phyloP scores from a whole-genome alignment of 1,140 invertebrate species.

The Drosophila bocki region DNA sequence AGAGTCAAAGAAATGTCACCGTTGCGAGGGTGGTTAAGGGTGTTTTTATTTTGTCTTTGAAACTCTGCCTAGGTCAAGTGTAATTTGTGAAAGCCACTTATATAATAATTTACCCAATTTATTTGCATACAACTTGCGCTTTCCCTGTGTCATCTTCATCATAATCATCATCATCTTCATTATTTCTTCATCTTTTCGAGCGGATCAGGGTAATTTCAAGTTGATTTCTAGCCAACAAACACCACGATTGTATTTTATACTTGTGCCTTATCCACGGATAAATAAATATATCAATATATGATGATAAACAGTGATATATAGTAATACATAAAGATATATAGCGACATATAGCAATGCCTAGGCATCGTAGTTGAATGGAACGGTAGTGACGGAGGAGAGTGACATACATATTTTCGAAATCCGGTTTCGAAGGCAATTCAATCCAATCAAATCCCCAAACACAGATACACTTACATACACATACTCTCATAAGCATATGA shows the following conservation, averaged over 20 bases:
- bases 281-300: constrained; percentile 2
- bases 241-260: constrained; percentile 41
- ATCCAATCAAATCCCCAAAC: constrained; percentile 64
- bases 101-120: background rate
- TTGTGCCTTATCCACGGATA: constrained; percentile 3
- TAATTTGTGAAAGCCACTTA: background rate
- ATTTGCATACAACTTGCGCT: constrained; percentile 41
- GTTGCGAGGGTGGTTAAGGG: background rate
- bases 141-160: constrained; percentile 22
- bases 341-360: constrained; percentile 9
- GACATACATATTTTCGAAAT: constrained; percentile 70
- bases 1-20: too few species aligned
- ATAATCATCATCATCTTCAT: background rate
- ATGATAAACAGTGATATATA: background rate
- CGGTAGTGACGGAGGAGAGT: constrained; percentile 30
- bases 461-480: constrained; percentile 18
- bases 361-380: constrained; percentile 52
- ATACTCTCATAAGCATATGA: constrained; percentile 26
- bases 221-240: constrained; percentile 45
- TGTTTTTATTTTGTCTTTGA: background rate
- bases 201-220: constrained; percentile 44
- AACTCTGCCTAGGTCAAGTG: constrained; percentile 1
- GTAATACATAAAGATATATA: background rate
- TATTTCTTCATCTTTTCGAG: constrained; percentile 7
- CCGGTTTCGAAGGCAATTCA: constrained; percentile 75